phyloP scores from a whole-genome alignment of 1,140 invertebrate species.

The Centruroides sculpturatus region DNA sequence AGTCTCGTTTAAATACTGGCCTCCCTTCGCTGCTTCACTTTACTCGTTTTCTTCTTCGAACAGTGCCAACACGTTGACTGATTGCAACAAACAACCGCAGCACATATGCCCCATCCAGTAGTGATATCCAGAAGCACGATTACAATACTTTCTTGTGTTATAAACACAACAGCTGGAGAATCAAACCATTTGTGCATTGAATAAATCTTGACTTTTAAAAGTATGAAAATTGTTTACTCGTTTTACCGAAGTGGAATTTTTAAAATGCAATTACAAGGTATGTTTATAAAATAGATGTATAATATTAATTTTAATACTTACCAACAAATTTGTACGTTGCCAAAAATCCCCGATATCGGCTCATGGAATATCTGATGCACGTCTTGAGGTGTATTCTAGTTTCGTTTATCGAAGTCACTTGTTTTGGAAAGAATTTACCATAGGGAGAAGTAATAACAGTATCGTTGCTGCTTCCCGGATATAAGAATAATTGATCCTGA shows the following conservation, averaged over 20 bases:
- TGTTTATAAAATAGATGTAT: too few species aligned
- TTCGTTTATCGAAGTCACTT: slow-evolving; percentile 19
- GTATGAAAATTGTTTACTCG: too few species aligned
- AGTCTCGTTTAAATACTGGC: too few species aligned
- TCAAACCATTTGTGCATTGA: too few species aligned
- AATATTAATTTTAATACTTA: slow-evolving; percentile 1
- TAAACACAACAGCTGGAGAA: too few species aligned
- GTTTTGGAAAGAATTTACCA: slow-evolving; percentile 18
- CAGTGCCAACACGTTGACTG: not conserved
- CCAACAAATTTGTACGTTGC: slow-evolving; percentile 17
- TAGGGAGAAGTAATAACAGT: slow-evolving; percentile 8
- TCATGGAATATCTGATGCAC: slow-evolving; percentile 21
- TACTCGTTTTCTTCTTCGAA: not conserved
- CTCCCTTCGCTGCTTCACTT: too few species aligned
- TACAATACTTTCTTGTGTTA: too few species aligned
- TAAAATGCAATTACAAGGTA: too few species aligned
- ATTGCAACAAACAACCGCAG: too few species aligned
- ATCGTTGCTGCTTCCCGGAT: slow-evolving; percentile 9
- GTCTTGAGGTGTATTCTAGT: slow-evolving; percentile 17
- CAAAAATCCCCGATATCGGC: slow-evolving; percentile 17
- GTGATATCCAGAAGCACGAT: too few species aligned
- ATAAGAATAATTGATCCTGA: slow-evolving; percentile 16
- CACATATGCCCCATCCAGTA: too few species aligned
- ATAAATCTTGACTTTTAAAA: too few species aligned
- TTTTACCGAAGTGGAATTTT: not conserved